Evolutionary conservation across 2,113 vertebrate species (phyloP), one percentile per base, ranked within the genome.

Genomic region (Chionis minor): DNA sequence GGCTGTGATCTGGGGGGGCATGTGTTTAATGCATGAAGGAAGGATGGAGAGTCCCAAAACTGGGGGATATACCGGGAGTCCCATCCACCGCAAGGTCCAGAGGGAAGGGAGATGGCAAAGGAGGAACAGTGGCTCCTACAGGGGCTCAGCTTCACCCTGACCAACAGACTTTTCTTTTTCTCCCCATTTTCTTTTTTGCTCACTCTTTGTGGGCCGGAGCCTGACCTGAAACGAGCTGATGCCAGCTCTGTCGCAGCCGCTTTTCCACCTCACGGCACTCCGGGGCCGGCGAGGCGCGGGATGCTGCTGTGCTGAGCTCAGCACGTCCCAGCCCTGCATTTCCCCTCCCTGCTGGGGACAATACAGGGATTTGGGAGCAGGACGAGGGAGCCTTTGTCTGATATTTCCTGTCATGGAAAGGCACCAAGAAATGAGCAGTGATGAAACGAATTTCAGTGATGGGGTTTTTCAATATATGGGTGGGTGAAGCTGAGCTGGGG

Each of bases 331-430:
- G 61, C 7, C 18, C 78, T 0, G 4, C 2, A 0, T 22, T 88
- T 88, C 66, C 86, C 69, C 21, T 91, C 86, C 58, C 84, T 16
- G 44, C 88, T 51, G 72, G 40, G 86, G 66, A 95, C 94, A 95
- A 96, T 93, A 2, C 72, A 47, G 94, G 86, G 90, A 95, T 96
- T 94, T 96, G 90, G 78, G 85, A 96, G 45, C 42, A 24, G 91
- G 44, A 33, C 0, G 8, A 88, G 73, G 0, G 55, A 79, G 74
- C 78, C 45, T 96, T 97, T 95, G 83, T 90, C 80, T 1, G 2
- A 3, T 80, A 33, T 87, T 91, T 95, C 82, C 94, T 93, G 91
- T 72, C 66, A 51, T 59, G 81, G 91, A 94, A 92, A 87, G 27
- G 51, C 81, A 81, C 61, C 61, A 5, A 94, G 81, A 88, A 75